Percentiles rank a stretch among this genome's conserved stretches.
phyloP scores from a whole-genome alignment of 2,113 vertebrate species.

The Boleophthalmus pectinirostris region DNA sequence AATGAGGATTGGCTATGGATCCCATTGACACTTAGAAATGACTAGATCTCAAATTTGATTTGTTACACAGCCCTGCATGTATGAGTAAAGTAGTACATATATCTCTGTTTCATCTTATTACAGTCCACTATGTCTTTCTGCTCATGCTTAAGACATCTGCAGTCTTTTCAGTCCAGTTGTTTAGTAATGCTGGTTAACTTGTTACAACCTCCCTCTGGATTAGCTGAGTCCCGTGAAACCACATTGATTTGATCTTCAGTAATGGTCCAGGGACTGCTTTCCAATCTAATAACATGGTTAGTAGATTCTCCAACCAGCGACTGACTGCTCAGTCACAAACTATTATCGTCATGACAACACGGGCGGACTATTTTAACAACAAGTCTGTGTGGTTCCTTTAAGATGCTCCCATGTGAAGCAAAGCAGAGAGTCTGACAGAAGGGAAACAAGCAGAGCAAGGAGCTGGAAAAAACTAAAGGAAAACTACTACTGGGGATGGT shows the following conservation, averaged over 20 bases:
- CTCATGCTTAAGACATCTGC: neutral
- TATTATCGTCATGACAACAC: slow-evolving; percentile 36
- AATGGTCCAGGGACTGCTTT: slow-evolving; percentile 32
- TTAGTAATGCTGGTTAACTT: slow-evolving; percentile 6
- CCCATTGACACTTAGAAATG: no score
- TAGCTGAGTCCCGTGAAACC: slow-evolving; percentile 6
- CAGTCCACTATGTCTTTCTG: neutral
- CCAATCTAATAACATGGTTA: slow-evolving; percentile 53
- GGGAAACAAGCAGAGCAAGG: slow-evolving; percentile 3
- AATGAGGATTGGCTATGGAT: no score
- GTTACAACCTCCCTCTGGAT: slow-evolving; percentile 9
- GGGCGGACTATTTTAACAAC: slow-evolving; percentile 17
- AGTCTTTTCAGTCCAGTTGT: neutral
- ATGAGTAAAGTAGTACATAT: neutral
- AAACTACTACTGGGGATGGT: neutral
- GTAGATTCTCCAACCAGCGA: slow-evolving; percentile 28
- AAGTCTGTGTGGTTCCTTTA: slow-evolving; percentile 15
- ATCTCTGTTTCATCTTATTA: neutral
- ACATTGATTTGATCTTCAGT: slow-evolving; percentile 36
- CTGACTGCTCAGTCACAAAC: slow-evolving; percentile 39
- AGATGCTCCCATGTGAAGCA: slow-evolving; percentile 24
- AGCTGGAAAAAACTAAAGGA: neutral
- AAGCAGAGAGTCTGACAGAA: slow-evolving; percentile 8
- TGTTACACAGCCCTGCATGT: no score
- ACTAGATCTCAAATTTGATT: no score